Percentiles rank a stretch among this genome's conserved stretches.
Evolutionary conservation across 2,113 vertebrate species (phyloP).

Genomic region (Calonectris borealis): DNA sequence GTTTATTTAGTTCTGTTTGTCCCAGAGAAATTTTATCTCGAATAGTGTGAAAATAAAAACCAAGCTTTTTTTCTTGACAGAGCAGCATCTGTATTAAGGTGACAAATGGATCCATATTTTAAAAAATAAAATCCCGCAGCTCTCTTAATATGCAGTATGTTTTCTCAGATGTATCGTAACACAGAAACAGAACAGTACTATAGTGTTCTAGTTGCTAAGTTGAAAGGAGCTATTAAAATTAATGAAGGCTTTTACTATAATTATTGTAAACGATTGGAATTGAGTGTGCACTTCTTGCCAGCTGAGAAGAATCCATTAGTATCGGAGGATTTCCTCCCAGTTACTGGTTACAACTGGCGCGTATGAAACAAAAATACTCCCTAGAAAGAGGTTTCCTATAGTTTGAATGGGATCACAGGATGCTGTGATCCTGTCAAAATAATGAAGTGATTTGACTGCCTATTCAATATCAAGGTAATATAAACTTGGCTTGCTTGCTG

Average conservation of each 20-base stretch:
- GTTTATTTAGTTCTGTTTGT: slow-evolving; percentile 1
- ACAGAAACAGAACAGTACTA: neutral
- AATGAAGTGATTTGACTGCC: slow-evolving; percentile 1
- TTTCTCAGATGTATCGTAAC: slow-evolving; percentile 30
- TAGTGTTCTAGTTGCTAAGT: neutral
- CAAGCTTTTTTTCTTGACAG: neutral
- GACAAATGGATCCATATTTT: slow-evolving; percentile 2
- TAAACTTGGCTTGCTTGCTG: neutral
- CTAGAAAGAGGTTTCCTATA: neutral
- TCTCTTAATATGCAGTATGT: neutral
- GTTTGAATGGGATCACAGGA: neutral
- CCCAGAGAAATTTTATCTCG: neutral
- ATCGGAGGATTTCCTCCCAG: slow-evolving; percentile 4
- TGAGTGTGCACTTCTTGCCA: neutral
- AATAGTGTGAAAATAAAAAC: neutral
- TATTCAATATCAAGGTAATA: neutral
- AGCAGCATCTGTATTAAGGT: neutral
- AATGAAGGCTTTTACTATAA: slow-evolving; percentile 46
- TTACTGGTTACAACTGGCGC: slow-evolving; percentile 22
- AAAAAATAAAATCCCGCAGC: neutral
- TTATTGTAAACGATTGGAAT: neutral
- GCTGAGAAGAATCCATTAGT: slow-evolving; percentile 44
- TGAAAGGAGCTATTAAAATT: slow-evolving; percentile 45
- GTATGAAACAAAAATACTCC: neutral
- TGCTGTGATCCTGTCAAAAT: slow-evolving; percentile 36